Percentiles rank a stretch among this genome's conserved stretches.
Conservation (phyloP, 2,113 vertebrate species). For the Cottus gobio region DNA sequence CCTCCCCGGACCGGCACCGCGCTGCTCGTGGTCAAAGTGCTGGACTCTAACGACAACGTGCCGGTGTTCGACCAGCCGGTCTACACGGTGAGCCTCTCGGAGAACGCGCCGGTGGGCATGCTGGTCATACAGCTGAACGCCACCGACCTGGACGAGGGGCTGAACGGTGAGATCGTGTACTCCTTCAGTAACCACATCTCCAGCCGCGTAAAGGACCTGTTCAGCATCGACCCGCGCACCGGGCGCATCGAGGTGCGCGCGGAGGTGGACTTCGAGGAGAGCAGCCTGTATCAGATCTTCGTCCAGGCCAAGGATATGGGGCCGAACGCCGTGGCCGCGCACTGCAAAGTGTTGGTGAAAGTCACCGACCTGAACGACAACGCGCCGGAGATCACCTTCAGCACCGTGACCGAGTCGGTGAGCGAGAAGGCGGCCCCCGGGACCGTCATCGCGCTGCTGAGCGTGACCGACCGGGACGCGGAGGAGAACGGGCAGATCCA, state of each 20-base stretch:
- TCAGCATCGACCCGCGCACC: conserved; percentile 90
- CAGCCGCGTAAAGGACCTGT: conserved; percentile 91
- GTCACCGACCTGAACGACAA: conserved; percentile 95
- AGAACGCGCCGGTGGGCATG: conserved; percentile 93
- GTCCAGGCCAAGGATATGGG: conserved; percentile 97
- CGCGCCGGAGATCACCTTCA: conserved; percentile 96
- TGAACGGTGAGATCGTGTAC: conserved; percentile 95
- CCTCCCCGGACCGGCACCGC: conserved; percentile 95
- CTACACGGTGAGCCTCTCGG: conserved; percentile 91
- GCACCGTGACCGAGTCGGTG: conserved; percentile 95
- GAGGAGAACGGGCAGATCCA: conserved; percentile 94
- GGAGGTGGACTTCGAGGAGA: conserved; percentile 96
- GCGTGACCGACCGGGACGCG: conserved; percentile 93
- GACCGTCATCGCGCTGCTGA: conserved; percentile 95
- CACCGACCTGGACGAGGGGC: conserved; percentile 94
- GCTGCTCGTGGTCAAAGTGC: conserved; percentile 92
- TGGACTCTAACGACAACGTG: conserved; percentile 98
- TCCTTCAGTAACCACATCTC: conserved; percentile 97
- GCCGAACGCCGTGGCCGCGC: conserved; percentile 95
- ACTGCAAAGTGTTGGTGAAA: conserved; percentile 95
- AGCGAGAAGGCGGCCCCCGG: conserved; percentile 93
- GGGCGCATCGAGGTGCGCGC: conserved; percentile 94
- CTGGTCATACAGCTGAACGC: conserved; percentile 96
- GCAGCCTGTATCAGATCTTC: conserved; percentile 92
- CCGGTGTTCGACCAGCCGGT: conserved; percentile 95